Evolutionary conservation across 2,113 vertebrate species (phyloP).

Genomic region (Myanophis thanlyinensis): DNA sequence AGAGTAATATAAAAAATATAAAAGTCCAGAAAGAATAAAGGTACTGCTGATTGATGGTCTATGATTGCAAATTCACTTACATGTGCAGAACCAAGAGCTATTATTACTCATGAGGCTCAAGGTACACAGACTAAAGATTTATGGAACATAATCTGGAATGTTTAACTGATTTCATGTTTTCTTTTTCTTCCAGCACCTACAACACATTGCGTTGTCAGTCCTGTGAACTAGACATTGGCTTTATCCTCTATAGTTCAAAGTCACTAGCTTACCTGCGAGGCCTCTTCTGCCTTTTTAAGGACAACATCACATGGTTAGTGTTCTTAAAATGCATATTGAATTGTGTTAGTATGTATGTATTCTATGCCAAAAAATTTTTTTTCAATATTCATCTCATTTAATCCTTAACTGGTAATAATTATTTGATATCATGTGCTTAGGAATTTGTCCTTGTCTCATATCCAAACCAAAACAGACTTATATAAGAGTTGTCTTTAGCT

Average conservation of each 20-base stretch:
- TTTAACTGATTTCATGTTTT: background rate
- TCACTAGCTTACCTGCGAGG: conserved; percentile 71
- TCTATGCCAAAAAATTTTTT: background rate
- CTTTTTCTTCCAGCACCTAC: conserved; percentile 70
- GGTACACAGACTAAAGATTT: background rate
- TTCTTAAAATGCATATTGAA: fast-evolving
- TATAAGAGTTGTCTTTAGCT: background rate
- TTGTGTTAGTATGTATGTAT: background rate
- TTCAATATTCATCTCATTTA: background rate
- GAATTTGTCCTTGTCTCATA: background rate
- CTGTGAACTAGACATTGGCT: conserved; percentile 73
- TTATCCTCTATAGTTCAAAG: conserved; percentile 72
- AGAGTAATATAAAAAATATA: background rate
- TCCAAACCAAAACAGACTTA: background rate
- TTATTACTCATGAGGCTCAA: background rate
- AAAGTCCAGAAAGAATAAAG: background rate
- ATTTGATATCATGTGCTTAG: background rate
- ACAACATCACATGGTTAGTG: conserved; percentile 81
- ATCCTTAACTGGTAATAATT: background rate
- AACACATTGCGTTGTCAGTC: conserved; percentile 73
- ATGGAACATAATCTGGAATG: background rate
- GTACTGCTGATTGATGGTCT: background rate
- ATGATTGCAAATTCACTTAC: background rate
- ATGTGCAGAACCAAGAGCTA: background rate
- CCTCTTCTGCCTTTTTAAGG: conserved; percentile 82